A percentile compares a stretch with the other conserved stretches of the same genome.
Evolutionary conservation across 2,888 invertebrate species (phyloP).

Genomic region (Himalopsyche tibetana): DNA sequence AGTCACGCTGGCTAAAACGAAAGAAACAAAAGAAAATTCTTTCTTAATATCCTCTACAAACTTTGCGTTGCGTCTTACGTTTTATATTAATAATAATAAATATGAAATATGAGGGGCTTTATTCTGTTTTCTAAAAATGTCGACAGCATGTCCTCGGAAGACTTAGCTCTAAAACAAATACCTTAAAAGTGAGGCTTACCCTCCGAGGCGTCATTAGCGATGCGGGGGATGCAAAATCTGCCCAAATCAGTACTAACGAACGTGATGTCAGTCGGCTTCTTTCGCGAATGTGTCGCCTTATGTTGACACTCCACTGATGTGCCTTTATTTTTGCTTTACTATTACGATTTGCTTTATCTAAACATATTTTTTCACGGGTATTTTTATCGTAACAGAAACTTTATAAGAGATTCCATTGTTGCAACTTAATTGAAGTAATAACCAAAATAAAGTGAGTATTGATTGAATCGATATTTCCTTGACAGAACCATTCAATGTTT

Average conservation of each 20-base stretch:
- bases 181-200: conserved; percentile 32
- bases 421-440: too few relatives aligned
- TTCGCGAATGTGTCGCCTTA: background rate
- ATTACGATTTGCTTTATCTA: too few relatives aligned
- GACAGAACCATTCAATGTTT: too few relatives aligned
- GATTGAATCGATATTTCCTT: too few relatives aligned
- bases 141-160: conserved; percentile 33
- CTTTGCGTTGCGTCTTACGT: conserved; percentile 40
- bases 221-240: conserved; percentile 24
- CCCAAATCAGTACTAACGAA: conserved; percentile 40
- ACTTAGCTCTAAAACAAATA: conserved; percentile 40
- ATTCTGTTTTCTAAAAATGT: conserved; percentile 40
- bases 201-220: conserved; percentile 25
- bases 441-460: too few relatives aligned
- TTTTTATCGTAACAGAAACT: too few relatives aligned
- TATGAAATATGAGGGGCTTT: conserved; percentile 43
- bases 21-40: conserved; percentile 32
- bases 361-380: too few relatives aligned
- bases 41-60: conserved; percentile 43
- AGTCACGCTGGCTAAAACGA: background rate
- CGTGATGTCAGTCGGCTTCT: conserved; percentile 27
- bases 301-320: background rate
- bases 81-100: conserved; percentile 43
- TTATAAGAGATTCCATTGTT: too few relatives aligned
- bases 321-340: background rate